Base-by-base conservation (phyloP, 1,140 invertebrate genomes). In the Yoshiicerus persimilis region DNA sequence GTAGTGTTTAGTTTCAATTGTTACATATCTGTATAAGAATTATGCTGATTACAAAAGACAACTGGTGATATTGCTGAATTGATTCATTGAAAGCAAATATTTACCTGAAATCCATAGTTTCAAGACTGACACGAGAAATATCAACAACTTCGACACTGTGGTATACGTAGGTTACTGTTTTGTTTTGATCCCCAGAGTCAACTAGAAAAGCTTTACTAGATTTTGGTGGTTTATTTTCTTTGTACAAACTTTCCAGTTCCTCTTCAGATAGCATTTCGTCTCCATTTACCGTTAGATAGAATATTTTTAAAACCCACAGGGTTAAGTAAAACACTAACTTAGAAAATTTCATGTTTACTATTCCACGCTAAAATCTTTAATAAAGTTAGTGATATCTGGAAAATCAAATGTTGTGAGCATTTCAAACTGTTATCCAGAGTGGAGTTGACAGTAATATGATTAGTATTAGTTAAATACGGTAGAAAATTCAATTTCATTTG, bases 91-190 rank as follows among this genome's bases (percentile, higher is more conserved):
- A n/a, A n/a, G 13, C 13, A 30, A 36, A 41, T n/a, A 91, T 91
- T 23, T 66, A 86, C 84, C 84, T 66, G 32, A 96, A 96, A 92
- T 96, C 96, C 96, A 96, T 96, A 91, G 96, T 96, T 92, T 96
- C 96, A 66, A 96, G 96, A 91, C 96, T 96, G 86, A 97, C 62
- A 9, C 34, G 16, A 13, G 80, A 85, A 27, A 88, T 47, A 41
- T 89, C 88, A 16, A 86, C 36, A 47, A 89, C 84, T 56, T 89
- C 88, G 25, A 89, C 56, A 11, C 47, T 20, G 39, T 87, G 86
- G 34, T 39, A 87, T 3, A 89, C 88, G n/a, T n/a, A 80, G 8
- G 20, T 36, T 6, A 3, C 34, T 80, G 0, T 16, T 5, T 30
- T n/a, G 5, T 27, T 4, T 70, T 70, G 27, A 13, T 80, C 75